These are phyloP conservation scores for Saxicola maurus DNA, from an alignment of 2,797 vertebrate genomes.

Conservation along the genomic window DNA sequence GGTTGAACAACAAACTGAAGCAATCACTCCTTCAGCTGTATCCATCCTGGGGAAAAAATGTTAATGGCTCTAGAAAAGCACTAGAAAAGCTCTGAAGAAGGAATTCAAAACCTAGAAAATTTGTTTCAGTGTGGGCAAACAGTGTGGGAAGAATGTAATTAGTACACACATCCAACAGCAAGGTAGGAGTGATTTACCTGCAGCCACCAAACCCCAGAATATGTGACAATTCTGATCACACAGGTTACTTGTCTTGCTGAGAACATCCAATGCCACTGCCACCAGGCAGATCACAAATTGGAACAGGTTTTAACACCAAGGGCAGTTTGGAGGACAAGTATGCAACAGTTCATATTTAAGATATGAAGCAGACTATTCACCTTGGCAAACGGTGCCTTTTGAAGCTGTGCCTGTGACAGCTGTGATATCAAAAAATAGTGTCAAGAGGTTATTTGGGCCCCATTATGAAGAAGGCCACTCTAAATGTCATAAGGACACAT, in stretches of 20 bases:
- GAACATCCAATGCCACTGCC: not conserved
- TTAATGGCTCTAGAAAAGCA: not conserved
- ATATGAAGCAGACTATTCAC: not conserved
- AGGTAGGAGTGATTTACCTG: not conserved
- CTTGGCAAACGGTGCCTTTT: not conserved
- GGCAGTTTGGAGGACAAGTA: not conserved
- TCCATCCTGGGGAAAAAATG: not conserved
- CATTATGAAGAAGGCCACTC: not conserved
- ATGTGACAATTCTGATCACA: not conserved
- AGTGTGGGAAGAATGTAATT: not conserved
- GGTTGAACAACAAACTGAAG: not conserved
- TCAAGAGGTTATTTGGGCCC: not conserved
- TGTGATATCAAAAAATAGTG: not conserved
- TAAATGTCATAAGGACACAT: not conserved
- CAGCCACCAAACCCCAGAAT: not conserved
- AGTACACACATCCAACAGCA: not conserved
- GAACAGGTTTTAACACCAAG: not conserved
- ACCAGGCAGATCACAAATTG: not conserved
- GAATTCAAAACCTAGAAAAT: not conserved
- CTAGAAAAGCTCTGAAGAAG: not conserved
- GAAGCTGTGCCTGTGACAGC: not conserved
- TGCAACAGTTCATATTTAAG: not conserved
- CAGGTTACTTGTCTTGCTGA: not conserved
- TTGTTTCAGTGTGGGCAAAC: not conserved
- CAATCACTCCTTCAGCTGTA: not conserved